phyloP scores from a whole-genome alignment of 2,797 vertebrate species.

The Xiphorhynchus erythropygius region DNA sequence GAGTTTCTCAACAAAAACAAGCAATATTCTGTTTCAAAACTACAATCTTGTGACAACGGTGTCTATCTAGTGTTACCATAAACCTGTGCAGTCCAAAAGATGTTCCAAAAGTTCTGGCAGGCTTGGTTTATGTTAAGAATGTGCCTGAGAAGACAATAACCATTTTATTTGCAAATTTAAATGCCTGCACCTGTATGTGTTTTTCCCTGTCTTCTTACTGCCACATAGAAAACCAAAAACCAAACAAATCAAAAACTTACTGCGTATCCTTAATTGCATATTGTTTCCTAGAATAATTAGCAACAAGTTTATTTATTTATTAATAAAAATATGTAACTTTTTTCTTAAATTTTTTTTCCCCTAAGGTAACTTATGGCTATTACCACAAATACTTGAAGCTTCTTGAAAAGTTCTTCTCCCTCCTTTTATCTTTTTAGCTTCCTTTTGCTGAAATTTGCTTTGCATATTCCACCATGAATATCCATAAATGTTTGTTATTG shows the following conservation, averaged over 20 bases:
- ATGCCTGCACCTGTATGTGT: rapidly evolving
- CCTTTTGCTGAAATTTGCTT: neutral
- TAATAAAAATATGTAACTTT: neutral
- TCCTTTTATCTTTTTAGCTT: neutral
- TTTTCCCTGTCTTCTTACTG: neutral
- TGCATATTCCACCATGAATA: neutral
- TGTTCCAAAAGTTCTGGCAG: neutral
- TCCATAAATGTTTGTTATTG: neutral
- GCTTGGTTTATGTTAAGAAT: neutral
- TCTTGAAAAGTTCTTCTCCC: neutral
- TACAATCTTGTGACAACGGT: neutral
- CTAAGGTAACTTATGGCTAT: neutral
- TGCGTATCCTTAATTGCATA: neutral
- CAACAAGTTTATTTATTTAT: neutral
- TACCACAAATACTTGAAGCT: neutral
- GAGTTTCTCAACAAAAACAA: neutral
- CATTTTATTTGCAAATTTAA: neutral
- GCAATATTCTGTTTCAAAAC: neutral
- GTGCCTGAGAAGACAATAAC: neutral
- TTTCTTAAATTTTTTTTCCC: neutral
- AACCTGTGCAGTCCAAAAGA: neutral
- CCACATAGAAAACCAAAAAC: neutral
- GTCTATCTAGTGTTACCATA: neutral
- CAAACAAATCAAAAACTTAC: neutral
- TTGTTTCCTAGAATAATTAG: neutral